Percentiles rank a stretch among this genome's conserved stretches.
These are phyloP conservation scores for Petrocephalus sullivani DNA, from an alignment of 2,797 vertebrate genomes.

Conservation along the genomic window DNA sequence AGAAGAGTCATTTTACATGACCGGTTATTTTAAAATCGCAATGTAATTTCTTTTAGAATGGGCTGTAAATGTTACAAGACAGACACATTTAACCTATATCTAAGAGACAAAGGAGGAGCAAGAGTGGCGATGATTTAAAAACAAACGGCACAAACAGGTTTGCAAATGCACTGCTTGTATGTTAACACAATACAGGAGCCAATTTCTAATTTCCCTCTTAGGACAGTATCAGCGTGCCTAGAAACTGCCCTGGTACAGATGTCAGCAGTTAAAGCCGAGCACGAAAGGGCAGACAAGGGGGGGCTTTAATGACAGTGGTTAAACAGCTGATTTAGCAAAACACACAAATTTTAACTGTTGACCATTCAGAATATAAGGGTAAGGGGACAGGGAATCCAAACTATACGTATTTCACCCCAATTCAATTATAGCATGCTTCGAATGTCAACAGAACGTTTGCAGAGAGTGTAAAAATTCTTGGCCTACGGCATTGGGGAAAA, in stretches of 20 bases:
- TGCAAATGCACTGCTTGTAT: not conserved
- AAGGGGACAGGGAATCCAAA: not conserved
- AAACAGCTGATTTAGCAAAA: slow-evolving; percentile 4
- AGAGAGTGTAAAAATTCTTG: not conserved
- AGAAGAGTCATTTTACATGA: not conserved
- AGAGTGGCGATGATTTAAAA: not conserved
- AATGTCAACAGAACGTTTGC: not conserved
- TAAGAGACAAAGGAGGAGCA: not conserved
- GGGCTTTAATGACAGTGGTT: slow-evolving; percentile 5
- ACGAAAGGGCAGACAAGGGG: not conserved
- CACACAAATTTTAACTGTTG: not conserved
- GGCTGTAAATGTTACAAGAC: not conserved
- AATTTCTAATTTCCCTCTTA: not conserved
- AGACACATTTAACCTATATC: not conserved
- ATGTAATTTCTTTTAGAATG: not conserved
- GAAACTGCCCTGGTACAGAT: slow-evolving; percentile 1
- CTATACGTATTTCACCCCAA: not conserved
- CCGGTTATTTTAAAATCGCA: not conserved
- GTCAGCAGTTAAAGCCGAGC: not conserved
- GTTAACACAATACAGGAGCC: not conserved
- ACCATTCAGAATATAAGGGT: not conserved
- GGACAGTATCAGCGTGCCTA: not conserved
- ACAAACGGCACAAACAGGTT: not conserved
- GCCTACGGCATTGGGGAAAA: slow-evolving; percentile 4
- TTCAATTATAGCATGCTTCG: not conserved